Conservation (phyloP, 2,888 invertebrate species). For the Caenorhabditis sp. region DNA sequence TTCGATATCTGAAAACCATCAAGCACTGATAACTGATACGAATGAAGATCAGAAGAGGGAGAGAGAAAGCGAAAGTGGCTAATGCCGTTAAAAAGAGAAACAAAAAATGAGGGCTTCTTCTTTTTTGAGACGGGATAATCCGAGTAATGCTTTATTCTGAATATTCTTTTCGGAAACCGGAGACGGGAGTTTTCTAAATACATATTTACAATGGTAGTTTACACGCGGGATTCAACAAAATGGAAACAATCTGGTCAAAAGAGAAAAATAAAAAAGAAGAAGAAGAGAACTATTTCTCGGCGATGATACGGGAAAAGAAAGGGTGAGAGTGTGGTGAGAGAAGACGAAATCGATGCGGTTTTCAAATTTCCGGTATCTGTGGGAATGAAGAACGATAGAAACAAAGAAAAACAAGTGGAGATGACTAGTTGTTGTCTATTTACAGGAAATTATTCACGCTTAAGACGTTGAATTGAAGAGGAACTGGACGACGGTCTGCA, state of each 20-base stretch:
- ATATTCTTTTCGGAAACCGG: conserved; percentile 8
- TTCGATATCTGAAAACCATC: not conserved
- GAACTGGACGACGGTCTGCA: conserved; percentile 50
- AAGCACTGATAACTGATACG: not conserved
- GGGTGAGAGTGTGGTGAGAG: not conserved
- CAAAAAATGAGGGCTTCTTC: conserved; percentile 41
- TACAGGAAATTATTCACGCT: conserved; percentile 49
- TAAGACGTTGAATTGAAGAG: conserved; percentile 15
- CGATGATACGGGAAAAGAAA: not conserved
- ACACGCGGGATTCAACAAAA: not conserved
- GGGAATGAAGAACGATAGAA: not conserved
- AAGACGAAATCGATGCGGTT: conserved; percentile 14
- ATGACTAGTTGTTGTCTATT: conserved; percentile 2
- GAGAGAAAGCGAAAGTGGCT: conserved; percentile 6
- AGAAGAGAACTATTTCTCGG: not conserved
- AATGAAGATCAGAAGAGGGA: conserved; percentile 1
- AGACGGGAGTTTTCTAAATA: not conserved
- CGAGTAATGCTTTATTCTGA: conserved; percentile 36
- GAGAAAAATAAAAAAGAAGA: conserved; percentile 1
- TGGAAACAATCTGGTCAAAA: not conserved
- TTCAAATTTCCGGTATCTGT: conserved; percentile 31
- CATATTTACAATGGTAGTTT: too few relatives aligned
- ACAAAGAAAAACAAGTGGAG: conserved; percentile 1
- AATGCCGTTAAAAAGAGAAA: conserved; percentile 18
- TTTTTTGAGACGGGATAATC: conserved; percentile 33